Base-by-base conservation (phyloP, 1,140 invertebrate species). In the Bombus superbus region DNA sequence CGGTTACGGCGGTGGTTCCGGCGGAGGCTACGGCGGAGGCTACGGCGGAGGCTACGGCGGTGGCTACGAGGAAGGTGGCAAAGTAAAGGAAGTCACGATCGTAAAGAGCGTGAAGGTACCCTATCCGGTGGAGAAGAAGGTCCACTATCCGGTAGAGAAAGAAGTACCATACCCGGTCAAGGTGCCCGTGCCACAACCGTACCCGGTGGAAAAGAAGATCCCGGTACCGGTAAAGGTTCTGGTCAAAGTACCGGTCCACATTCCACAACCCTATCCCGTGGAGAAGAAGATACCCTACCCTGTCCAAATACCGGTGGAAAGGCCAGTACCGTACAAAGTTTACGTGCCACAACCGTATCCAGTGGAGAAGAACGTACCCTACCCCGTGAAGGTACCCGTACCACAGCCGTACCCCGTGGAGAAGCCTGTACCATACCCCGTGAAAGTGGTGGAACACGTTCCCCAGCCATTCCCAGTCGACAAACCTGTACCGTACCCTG, bases 221-320 rank as follows among this genome's bases (percentile, higher is more conserved):
- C 96, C 96, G 59, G 96, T 96, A 71, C 95, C 96, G 64, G 96
- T 97, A 78, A 97, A 97, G 92, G 96, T 97, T 87, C 94, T 96
- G 90, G 96, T 97, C 40, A 97, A 97, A 93, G 96, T 97, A 83
- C 97, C 96, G 8, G 96, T 97, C 6, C 96, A 96, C 82, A 96
- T 97, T 78, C 97, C 97, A 57, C 96, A 96, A 91, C 97, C 97
- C 64, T 97, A 97, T 94, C 96, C 97, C 71, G 97, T 97, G 25
- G 96, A 97, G 90, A 97, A 97, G 91, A 96, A 96, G 85, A 95
- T 97, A 9, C 96, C 96, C 38, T 96, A 96, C 88, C 97, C 97
- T 77, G 97, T 97, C 2, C 97, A 97, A 92, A 96, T 97, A 13
- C 96, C 96, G 15, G 97, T 97, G 15, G 96, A 97, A 87, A 96